Percentiles rank a stretch among this genome's conserved stretches.
Evolutionary conservation across 2,888 invertebrate species (phyloP).

Genomic region (Drymonia ruficornis): DNA sequence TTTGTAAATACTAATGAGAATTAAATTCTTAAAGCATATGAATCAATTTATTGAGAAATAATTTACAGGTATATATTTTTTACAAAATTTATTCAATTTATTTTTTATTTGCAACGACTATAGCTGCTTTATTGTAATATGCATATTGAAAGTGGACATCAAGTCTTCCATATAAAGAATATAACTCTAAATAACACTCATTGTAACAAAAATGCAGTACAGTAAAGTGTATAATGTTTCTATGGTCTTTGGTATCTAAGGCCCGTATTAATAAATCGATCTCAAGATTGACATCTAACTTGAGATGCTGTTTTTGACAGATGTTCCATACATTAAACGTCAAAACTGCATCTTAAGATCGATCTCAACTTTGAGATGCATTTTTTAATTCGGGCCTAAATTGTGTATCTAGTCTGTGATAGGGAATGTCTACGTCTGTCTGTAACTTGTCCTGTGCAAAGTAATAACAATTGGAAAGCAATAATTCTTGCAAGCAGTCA

Average conservation of each 20-base stretch:
- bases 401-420: slow-evolving; percentile 76
- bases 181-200: slow-evolving; percentile 22
- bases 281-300: no score
- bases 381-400: no score
- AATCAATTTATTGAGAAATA: no score
- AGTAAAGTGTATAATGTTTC: neutral
- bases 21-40: no score
- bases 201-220: slow-evolving; percentile 12
- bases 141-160: slow-evolving; percentile 8
- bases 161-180: slow-evolving; percentile 32
- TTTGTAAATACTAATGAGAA: no score
- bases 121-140: neutral
- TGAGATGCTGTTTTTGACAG: no score
- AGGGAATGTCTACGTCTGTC: slow-evolving; percentile 53
- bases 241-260: slow-evolving; percentile 33
- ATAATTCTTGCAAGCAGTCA: neutral
- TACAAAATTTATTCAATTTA: neutral
- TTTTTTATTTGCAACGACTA: no score
- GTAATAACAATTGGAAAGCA: slow-evolving; percentile 3
- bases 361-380: no score
- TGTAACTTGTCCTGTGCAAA: slow-evolving; percentile 29
- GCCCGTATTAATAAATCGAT: no score
- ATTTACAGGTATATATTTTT: no score
- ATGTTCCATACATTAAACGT: no score
- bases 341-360: no score